Evolutionary conservation across 2,888 invertebrate species (phyloP), one percentile per base, ranked within the genome.

Genomic region (Drosophila setosimentum): DNA sequence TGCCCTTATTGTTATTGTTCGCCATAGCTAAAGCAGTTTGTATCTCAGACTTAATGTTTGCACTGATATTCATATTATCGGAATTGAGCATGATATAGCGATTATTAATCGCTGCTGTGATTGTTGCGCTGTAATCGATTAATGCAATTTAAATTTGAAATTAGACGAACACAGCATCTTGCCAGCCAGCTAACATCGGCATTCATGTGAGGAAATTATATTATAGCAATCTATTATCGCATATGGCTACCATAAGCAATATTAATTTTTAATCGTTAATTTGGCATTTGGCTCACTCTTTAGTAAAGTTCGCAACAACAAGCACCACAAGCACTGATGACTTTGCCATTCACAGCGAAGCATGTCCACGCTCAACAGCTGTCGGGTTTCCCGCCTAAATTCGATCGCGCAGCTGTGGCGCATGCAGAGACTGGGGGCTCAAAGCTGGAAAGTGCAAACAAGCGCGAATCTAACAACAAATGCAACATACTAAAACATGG

Each of bases 391-490:
- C 78, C 81, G 81, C 78, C 67, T 58, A 67, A 77, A 80, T 73
- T 76, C 78, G 78, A 80, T 76, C 68, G n/a, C 62, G 78, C 81
- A 78, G 78, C 81, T 78, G 78, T 50, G 49, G 42, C 62, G 65
- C 80, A 76, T 76, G 78, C 65, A 78, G 49, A 45, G 40, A 67
- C 16, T 27, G 33, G 29, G 35, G 35, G 61, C 60, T 68, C 54
- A 51, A 40, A 45, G 45, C 45, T 70, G 53, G 49, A 77, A 76
- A 76, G 67, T 64, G 76, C 76, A 64, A 59, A 49, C 45, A 33
- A 54, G 29, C 54, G 53, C 49, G 16, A 66, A 72, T 50, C 10
- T 29, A 37, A 42, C 48, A 78, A 71, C 45, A 45, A 76, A 78
- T 80, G 66, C 77, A 73, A 63, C 63, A 53, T 68, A 68, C 45